Evolutionary conservation across 2,797 vertebrate species (phyloP).

Genomic region (Fundulus diaphanus): DNA sequence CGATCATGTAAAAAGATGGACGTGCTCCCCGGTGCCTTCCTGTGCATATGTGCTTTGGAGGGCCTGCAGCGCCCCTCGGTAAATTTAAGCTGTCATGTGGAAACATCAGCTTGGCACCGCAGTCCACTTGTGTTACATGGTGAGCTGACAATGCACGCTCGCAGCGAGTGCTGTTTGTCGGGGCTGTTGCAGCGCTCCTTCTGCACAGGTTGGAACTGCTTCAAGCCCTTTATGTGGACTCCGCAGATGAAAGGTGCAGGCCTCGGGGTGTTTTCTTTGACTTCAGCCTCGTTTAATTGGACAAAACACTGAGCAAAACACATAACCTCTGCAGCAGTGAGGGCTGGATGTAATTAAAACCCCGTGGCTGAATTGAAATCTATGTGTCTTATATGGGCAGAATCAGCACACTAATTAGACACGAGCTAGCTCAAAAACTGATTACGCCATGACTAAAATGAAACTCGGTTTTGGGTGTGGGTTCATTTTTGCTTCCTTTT

Average conservation of each 20-base stretch:
- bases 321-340: neutral
- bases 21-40: conserved; percentile 11
- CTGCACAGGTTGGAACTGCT: conserved; percentile 40
- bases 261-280: conserved; percentile 18
- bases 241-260: conserved; percentile 26
- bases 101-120: conserved; percentile 76
- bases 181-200: conserved; percentile 36
- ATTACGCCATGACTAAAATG: neutral
- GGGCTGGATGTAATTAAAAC: conserved; percentile 18
- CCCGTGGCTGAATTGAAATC: conserved; percentile 5
- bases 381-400: conserved; percentile 26
- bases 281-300: conserved; percentile 36
- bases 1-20: conserved; percentile 16
- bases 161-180: conserved; percentile 43
- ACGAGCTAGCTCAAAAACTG: conserved; percentile 18
- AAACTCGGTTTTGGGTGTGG: neutral
- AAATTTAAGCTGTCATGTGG: conserved; percentile 75
- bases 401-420: conserved; percentile 15
- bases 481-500: conserved; percentile 4
- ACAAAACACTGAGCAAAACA: conserved; percentile 23
- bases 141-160: conserved; percentile 58
- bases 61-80: conserved; percentile 52
- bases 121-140: conserved; percentile 76
- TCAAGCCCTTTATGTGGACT: conserved; percentile 36
- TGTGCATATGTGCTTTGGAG: conserved; percentile 28